Conservation (phyloP, 1,140 invertebrate species). For the Pseudoatta argentina region DNA sequence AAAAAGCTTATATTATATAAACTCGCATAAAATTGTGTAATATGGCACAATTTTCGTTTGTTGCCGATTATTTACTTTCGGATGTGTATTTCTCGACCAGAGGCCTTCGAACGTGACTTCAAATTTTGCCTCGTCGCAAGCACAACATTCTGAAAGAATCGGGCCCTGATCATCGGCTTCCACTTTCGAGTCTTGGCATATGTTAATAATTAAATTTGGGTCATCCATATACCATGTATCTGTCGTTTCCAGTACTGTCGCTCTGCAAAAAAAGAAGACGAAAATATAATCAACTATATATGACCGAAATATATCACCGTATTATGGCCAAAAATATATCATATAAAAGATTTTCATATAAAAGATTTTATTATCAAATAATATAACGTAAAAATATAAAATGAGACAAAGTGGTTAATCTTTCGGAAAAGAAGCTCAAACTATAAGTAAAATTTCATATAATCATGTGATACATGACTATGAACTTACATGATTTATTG, state of each 20-base stretch:
- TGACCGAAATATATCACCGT: neutral
- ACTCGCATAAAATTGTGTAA: neutral
- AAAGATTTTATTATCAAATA: neutral
- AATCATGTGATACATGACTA: neutral
- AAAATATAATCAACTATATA: neutral
- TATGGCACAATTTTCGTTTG: neutral
- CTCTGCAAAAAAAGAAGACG: slow-evolving; percentile 85
- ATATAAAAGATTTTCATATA: neutral
- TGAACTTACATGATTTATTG: neutral
- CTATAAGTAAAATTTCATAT: neutral
- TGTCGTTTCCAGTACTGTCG: slow-evolving; percentile 93
- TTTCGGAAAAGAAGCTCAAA: neutral
- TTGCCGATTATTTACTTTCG: slow-evolving; percentile 88
- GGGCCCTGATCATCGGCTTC: slow-evolving; percentile 91
- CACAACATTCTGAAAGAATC: slow-evolving; percentile 93
- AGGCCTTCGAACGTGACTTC: slow-evolving; percentile 98
- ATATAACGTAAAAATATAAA: neutral
- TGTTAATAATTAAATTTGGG: slow-evolving; percentile 89
- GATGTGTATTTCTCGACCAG: slow-evolving; percentile 99
- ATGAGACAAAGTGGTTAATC: neutral
- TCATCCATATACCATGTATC: slow-evolving; percentile 96
- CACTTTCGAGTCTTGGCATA: slow-evolving; percentile 92
- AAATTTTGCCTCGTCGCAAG: slow-evolving; percentile 97
- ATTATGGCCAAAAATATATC: neutral
- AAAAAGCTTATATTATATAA: too few species aligned